A percentile compares a stretch with the other conserved stretches of the same genome.
phyloP scores from a whole-genome alignment of 2,888 invertebrate genomes.

The Caenorhabditis sp. region DNA sequence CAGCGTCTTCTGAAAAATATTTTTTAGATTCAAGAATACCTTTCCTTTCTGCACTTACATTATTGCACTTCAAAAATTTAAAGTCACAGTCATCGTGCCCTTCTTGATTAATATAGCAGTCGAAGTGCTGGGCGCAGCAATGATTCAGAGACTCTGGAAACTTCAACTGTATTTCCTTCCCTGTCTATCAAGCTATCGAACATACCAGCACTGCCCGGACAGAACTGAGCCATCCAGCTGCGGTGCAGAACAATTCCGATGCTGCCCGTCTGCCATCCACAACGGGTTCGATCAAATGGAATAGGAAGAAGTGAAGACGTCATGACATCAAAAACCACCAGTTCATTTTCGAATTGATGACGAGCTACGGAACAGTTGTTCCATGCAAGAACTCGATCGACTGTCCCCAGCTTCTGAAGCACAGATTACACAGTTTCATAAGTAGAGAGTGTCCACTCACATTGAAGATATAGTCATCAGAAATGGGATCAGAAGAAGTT shows the following conservation, averaged over 20 bases:
- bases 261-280: conserved; percentile 27
- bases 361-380: not conserved
- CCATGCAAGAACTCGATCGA: too few species aligned
- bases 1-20: too few species aligned
- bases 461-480: too few species aligned
- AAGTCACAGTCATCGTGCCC: not conserved
- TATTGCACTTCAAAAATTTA: not conserved
- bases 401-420: too few species aligned
- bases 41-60: too few species aligned
- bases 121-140: conserved; percentile 25
- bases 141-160: conserved; percentile 11
- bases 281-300: conserved; percentile 18
- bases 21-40: not conserved
- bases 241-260: conserved; percentile 18
- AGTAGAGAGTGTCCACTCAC: too few species aligned
- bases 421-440: too few species aligned
- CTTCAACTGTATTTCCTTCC: too few species aligned
- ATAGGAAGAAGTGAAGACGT: not conserved
- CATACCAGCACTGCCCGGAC: too few species aligned
- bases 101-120: conserved; percentile 16
- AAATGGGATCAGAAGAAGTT: too few species aligned
- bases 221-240: not conserved
- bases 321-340: not conserved
- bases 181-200: too few species aligned
- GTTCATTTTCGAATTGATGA: not conserved